Conservation (phyloP, 2,797 vertebrate genomes). For the Chiloscyllium punctatum region DNA sequence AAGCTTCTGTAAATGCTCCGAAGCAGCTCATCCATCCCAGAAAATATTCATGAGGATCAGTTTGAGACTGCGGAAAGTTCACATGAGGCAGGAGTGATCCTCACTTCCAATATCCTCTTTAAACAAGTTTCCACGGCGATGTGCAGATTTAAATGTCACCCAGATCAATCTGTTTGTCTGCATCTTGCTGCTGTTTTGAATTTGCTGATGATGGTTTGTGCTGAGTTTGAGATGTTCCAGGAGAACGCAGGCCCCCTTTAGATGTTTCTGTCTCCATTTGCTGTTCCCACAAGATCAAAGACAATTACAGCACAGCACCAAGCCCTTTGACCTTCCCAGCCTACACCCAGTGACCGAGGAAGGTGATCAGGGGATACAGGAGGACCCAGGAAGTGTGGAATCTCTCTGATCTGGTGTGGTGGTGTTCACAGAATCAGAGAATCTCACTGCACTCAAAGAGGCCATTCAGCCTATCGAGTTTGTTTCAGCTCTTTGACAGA, state of each 20-base stretch:
- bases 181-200: not conserved
- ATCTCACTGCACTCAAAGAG: not conserved
- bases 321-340: too few species aligned
- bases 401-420: not conserved
- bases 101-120: slow-evolving; percentile 23
- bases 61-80: not conserved
- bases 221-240: not conserved
- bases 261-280: not conserved
- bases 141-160: slow-evolving; percentile 24
- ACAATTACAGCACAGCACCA: too few species aligned
- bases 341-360: not conserved
- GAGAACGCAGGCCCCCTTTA: not conserved
- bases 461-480: not conserved
- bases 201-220: not conserved
- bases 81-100: slow-evolving; percentile 12
- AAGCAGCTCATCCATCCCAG: slow-evolving; percentile 7
- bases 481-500: not conserved
- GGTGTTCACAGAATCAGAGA: not conserved
- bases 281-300: too few species aligned
- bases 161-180: not conserved
- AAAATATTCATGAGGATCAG: slow-evolving; percentile 15
- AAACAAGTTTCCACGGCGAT: not conserved
- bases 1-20: not conserved
- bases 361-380: not conserved
- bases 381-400: not conserved